These are phyloP conservation scores for Caenorhabditis plicata DNA, from an alignment of 2,888 invertebrate genomes.

Conservation along the genomic window DNA sequence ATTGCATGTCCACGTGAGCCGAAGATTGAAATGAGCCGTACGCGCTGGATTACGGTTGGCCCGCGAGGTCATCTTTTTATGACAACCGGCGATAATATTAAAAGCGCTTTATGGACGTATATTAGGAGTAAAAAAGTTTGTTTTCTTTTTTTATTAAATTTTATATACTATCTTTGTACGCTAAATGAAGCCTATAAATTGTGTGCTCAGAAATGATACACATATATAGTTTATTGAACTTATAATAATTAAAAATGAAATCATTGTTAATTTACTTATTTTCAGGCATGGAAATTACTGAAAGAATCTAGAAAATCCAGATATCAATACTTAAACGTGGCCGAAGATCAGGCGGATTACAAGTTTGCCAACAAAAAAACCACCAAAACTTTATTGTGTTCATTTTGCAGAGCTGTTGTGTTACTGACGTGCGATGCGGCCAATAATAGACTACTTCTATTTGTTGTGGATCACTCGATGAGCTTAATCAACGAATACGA, in stretches of 20 bases:
- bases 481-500: conserved; percentile 51
- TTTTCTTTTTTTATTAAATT: too few species aligned
- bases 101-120: conserved; percentile 49
- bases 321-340: conserved; percentile 48
- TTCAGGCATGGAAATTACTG: conserved; percentile 51
- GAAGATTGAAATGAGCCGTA: conserved; percentile 49
- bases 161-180: too few species aligned
- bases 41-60: conserved; percentile 51
- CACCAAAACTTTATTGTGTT: not conserved
- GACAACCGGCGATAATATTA: conserved; percentile 48
- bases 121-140: conserved; percentile 42
- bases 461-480: conserved; percentile 47
- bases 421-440: conserved; percentile 53
- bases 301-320: conserved; percentile 51
- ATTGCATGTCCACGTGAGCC: conserved; percentile 49
- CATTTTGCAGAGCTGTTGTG: conserved; percentile 44
- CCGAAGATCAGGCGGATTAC: conserved; percentile 52
- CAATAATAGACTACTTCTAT: conserved; percentile 48
- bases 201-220: too few species aligned
- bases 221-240: too few species aligned
- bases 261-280: too few species aligned
- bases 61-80: conserved; percentile 50
- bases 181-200: too few species aligned
- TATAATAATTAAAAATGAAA: too few species aligned
- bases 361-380: conserved; percentile 24